phyloP scores from a whole-genome alignment of 2,797 vertebrate species.

The Neosalanx taihuensis region DNA sequence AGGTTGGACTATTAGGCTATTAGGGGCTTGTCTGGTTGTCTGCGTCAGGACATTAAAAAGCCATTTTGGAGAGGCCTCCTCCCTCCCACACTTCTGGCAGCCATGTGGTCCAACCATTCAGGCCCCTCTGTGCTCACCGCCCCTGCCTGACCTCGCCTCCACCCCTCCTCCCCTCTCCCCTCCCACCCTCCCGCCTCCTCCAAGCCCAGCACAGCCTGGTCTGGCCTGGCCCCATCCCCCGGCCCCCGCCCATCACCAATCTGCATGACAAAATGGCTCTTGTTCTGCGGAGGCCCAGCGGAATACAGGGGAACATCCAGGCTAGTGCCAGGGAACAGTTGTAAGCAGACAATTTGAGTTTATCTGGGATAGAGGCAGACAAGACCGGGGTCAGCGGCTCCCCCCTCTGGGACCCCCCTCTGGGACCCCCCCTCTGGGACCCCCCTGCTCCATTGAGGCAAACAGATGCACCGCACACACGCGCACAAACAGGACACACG shows the following conservation, averaged over 20 bases:
- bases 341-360: constrained; percentile 86
- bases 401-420: constrained; percentile 75
- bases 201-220: not conserved
- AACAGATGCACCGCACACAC: constrained; percentile 70
- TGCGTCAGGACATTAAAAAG: constrained; percentile 95
- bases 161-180: not conserved
- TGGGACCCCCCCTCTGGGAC: too few species aligned
- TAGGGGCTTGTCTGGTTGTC: constrained; percentile 86
- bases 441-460: constrained; percentile 67
- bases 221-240: constrained; percentile 21
- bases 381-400: constrained; percentile 78
- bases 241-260: constrained; percentile 65
- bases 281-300: constrained; percentile 75
- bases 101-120: constrained; percentile 94
- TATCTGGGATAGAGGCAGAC: constrained; percentile 83
- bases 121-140: constrained; percentile 84
- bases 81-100: constrained; percentile 99
- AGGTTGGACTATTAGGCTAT: constrained; percentile 82
- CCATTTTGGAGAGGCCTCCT: constrained; percentile 95
- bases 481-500: constrained; percentile 36
- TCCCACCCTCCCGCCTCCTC: not conserved
- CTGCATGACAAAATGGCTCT: constrained; percentile 83
- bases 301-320: constrained; percentile 81
- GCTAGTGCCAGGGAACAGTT: constrained; percentile 81
- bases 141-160: constrained; percentile 18